Base-by-base conservation (phyloP, 2,113 vertebrate species). In the Australoheros scitulus region DNA sequence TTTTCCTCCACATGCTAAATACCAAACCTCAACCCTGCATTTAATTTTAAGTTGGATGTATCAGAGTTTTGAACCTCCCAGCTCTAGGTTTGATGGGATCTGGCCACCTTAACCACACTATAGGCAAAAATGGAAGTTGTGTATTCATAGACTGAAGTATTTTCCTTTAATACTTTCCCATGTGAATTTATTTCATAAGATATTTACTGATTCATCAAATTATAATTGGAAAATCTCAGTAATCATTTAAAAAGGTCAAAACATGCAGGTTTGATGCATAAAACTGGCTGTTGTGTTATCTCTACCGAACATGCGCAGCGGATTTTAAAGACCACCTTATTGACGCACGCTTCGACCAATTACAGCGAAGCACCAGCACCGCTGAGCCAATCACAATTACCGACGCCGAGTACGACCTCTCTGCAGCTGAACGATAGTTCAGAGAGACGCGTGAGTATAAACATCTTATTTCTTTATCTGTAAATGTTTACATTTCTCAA, bases 401-500 rank as follows among this genome's bases (percentile, higher is more conserved):
- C 26, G 0, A 70, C 3, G 3, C 10, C 2, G 17, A 1, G 29
- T 26, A 6, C 7, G 17, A 4, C 3, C 10, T 32, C 20, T 38
- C 34, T 87, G 61, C 60, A 3, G 80, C 78, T n/a, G 43, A 65
- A 43, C 55, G 17, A 13, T 41, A 77, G 50, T 76, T 79, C 76
- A 47, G 7, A 64, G 20, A 76, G 34, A 87, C 38, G 81, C 84
- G 93, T 94, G 57, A 94, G 92, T 94, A 87, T 14, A 75, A 91
- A 87, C 56, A 26, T 76, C 11, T 61, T 38, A 11, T 77, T 79
- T 68, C 68, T n/a, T 36, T 1, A 3, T 4, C 3, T 14, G 26
- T 72, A 32, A 55, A 55, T 72, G 22, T 80, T 74, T 75, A 7
- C 0, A 17, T 2, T 32, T 50, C 0, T 1, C 34, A 4, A 57